Evolutionary conservation across 2,797 vertebrate genomes (phyloP), one percentile per base, ranked within the genome.

Genomic region (Eulemur coronatus): DNA sequence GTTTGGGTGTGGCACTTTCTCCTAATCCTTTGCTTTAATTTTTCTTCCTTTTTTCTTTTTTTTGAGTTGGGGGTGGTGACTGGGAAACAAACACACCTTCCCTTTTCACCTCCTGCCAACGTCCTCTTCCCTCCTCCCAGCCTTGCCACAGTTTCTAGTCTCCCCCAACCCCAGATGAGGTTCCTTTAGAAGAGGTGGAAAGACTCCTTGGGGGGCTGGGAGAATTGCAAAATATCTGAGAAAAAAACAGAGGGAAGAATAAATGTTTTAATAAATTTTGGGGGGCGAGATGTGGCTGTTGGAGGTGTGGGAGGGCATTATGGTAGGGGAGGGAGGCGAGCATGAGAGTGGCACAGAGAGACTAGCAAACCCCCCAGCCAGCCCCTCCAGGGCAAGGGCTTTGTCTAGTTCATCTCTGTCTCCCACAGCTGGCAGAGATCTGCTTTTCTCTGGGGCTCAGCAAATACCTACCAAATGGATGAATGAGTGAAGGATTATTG

Each of bases 281-380:
- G 70, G 76, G 65, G n/a, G 82, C 59, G 86, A 85, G 67, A 55
- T 2, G n/a, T 4, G 59, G 65, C 48, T 50, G 18, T 15, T 30
- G 55, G 73, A 67, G 70, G 69, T 41, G 6, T 5, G 28, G 7
- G 14, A 18, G 30, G 50, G 7, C 8, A 52, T 80, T 43, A 5
- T 11, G 17, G 78, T n/a, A 43, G n/a, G 78, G 41, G n/a, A 30
- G 2, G 14, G 59, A 14, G 30, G 5, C 10, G 18, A 67, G 15
- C 33, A 35, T 6, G 35, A 69, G n/a, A 7, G 5, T 6, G 15
- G 38, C 35, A 28, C 13, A 9, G 79, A 50, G 18, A 69, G 80
- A 2, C 5, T 0, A 11, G 24, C 26, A n/a, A 7, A n/a, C 11
- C 28, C 55, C 38, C 26, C 9, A 0, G 43, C 46, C 52, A 52